A percentile compares a stretch with the other conserved stretches of the same genome.
These are phyloP conservation scores for Lepidurus packardi DNA, from an alignment of 1,140 invertebrate species.

Conservation along the genomic window DNA sequence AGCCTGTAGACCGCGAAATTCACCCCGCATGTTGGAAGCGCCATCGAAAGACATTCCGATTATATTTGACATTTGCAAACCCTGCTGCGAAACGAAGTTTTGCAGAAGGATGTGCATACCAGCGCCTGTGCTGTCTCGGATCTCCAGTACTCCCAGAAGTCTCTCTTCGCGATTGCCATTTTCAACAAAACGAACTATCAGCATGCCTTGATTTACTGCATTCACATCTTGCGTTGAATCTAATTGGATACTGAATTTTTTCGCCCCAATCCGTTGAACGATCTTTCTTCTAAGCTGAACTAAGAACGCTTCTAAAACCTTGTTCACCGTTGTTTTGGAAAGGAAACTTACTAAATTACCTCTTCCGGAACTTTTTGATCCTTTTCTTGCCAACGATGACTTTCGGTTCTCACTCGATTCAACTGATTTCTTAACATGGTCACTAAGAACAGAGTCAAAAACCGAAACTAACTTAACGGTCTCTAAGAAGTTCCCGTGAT, in stretches of 20 bases:
- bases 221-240: not conserved
- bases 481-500: not conserved
- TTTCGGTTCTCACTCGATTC: not conserved
- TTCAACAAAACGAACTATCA: not conserved
- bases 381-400: not conserved
- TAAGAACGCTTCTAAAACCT: not conserved
- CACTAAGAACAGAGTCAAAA: not conserved
- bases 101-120: too few relatives aligned
- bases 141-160: too few relatives aligned
- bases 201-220: not conserved
- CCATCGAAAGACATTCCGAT: constrained; percentile 25
- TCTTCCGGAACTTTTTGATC: not conserved
- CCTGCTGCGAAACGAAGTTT: constrained; percentile 1
- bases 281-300: not conserved
- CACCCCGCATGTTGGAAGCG: constrained; percentile 16
- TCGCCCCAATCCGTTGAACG: not conserved
- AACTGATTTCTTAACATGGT: not conserved
- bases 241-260: not conserved
- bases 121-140: too few relatives aligned
- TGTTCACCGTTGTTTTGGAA: not conserved
- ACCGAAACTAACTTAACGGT: not conserved
- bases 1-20: not conserved
- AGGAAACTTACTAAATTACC: not conserved
- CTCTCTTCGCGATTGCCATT: too few relatives aligned
- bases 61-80: constrained; percentile 16